Base-by-base conservation (phyloP, 2,888 invertebrate species). In the Cataglyphis albicans region DNA sequence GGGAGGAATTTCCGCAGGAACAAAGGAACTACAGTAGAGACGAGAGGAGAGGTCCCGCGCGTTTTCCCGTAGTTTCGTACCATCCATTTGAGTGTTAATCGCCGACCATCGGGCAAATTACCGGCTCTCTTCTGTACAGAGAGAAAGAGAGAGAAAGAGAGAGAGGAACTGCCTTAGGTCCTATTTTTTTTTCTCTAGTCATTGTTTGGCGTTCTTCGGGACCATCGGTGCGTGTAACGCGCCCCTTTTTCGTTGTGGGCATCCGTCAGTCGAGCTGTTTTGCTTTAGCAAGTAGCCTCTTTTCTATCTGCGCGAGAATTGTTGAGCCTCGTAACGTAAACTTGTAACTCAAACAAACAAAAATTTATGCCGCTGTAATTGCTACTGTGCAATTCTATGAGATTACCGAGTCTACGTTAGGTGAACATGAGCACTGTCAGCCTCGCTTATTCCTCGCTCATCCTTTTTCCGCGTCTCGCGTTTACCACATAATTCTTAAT, bases 341-440 rank as follows among this genome's bases (percentile, higher is more conserved):
- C 82, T 88, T 88, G 88, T 90, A 92, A 92, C 91, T 91, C 91
- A 92, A 92, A 92, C 92, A 92, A 91, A 92, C 90, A 90, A 90
- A 90, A 90, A 90, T 90, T 90, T 82, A 86, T 84, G 81, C 84
- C 65, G 85, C 72, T 68, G 82, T 83, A 91, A 91, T 88, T 88
- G 86, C 74, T 84, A 44, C 76, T 18, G 5, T 52, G 89, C 90
- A 89, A 86, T 88, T 88, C 88, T 86, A 84, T 82, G 70, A 90
- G 88, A 90, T 90, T 90, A 83, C 88, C 52, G 82, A 75, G 67
- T 86, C 84, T 83, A 68, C 86, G 55, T 76, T 63, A 52, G 81
- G 57, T 65, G 81, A 82, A 72, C 81, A 70, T 75, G 74, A 84
- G 82, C 87, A 7, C 4, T n/a, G 4, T 1, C 44, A 73, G 70